phyloP scores from a whole-genome alignment of 2,113 vertebrate genomes.

The Piliocolobus tephrosceles region DNA sequence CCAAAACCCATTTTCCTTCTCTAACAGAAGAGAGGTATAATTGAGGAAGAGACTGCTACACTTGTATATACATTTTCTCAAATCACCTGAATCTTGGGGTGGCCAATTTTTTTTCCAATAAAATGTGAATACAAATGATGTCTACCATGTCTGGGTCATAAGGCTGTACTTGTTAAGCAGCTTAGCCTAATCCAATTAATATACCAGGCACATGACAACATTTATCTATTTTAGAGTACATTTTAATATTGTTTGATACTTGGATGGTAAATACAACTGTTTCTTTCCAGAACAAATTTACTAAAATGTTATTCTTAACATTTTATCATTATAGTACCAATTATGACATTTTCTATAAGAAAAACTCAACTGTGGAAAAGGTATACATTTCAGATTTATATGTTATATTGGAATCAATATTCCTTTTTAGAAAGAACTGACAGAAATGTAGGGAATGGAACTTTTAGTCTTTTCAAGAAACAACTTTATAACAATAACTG shows the following conservation, averaged over 20 bases:
- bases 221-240: background rate
- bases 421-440: constrained; percentile 5
- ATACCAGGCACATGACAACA: background rate
- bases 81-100: background rate
- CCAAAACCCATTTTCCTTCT: background rate
- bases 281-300: background rate
- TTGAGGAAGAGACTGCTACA: background rate
- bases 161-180: background rate
- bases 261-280: background rate
- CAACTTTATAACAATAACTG: background rate
- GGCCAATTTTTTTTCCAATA: background rate
- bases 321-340: background rate
- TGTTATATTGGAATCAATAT: background rate
- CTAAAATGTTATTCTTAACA: constrained; percentile 14
- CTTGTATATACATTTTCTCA: background rate
- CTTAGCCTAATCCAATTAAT: constrained; percentile 2
- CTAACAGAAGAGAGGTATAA: background rate
- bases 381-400: background rate
- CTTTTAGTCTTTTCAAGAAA: constrained; percentile 31
- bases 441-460: background rate
- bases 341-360: background rate
- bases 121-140: background rate
- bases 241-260: background rate
- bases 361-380: constrained; percentile 30
- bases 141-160: background rate